Base-by-base conservation (phyloP, 2,888 invertebrate genomes). In the Sceliomorpha sp. region DNA sequence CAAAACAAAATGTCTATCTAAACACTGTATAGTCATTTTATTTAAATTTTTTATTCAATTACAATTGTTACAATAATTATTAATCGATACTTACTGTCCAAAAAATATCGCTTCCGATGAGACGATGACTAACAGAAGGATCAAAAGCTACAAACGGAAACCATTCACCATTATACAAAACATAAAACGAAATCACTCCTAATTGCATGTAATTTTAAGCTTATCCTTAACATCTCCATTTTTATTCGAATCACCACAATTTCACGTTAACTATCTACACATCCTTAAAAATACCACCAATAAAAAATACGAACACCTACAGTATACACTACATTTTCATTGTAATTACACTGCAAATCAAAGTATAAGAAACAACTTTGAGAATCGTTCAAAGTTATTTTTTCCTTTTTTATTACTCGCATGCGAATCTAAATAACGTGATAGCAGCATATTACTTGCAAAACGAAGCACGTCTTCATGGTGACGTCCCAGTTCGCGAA, bases 91-190 rank as follows among this genome's bases (percentile, higher is more conserved):
- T 78, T 66, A 83, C 83, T 72, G 75, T 14, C 72, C 63, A 39
- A 83, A 81, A 58, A 82, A 81, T 37, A 82, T 50, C 12, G 75
- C 79, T 39, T 82, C 75, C 5, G 75, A 58, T 5, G 67, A 63
- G 2, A 70, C 53, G n/a, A 64, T 27, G 8, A 75, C 50, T 40
- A 79, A 40, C 10, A 79, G 50, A 24, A 75, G 37, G 27, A 76
- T 55, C 55, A 70, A 36, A 51, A 79, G 70, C 77, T 77, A 74
- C 45, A 75, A 78, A 39, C 63, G 45, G 72, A 68, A 68, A 68
- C 48, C 68, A 58, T 42, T 40, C 64, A 69, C 62, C 47, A 55
- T 63, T 70, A 70, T 31, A 44, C 9, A 9, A 27, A 27, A 20
- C 31, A 45, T 42, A 14, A 32, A 32, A 44, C 39, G 37, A 20